Evolutionary conservation across 2,113 vertebrate genomes (phyloP), one percentile per base, ranked within the genome.

Genomic region (Pithys albifrons): DNA sequence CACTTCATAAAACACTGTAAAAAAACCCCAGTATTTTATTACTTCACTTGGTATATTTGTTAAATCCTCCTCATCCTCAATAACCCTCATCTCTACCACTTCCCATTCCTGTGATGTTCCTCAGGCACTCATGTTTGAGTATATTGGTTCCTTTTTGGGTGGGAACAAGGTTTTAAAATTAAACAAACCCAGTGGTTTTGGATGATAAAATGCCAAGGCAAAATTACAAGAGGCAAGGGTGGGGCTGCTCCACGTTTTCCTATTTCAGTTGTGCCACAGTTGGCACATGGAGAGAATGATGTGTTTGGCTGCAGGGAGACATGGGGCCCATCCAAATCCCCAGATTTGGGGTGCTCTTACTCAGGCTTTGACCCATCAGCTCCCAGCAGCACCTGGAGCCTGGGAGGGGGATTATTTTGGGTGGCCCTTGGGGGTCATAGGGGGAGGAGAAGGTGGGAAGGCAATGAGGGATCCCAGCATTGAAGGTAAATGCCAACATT

Each of bases 261-360:
- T 35, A 14, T 19, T 23, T 14, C 43, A 84, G 43, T 9, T 79
- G 31, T 69, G 41, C 33, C 43, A 27, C 0, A 19, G 7, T 0
- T 65, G 64, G 31, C 33, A 61, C 1, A 6, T 4, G 14, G 58
- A 65, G 24, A 37, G 3, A 37, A 77, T 39, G 25, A 18, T 0
- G 0, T 8, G 5, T 35, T 33, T 33, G 58, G 39, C 20, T 41
- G 15, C 5, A 37, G 54, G 17, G 52, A 81, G 29, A 24, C 18
- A 19, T 0, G 0, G 17, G 28, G 12, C 1, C 3, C 7, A 12
- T 14, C n/a, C 23, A 37, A 48, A n/a, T 1, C 5, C 14, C 33
- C n/a, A 54, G 28, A 74, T 62, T 5, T 46, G 9, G 14, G 54
- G 43, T 41, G 9, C 8, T 70, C 25, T 39, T 43, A 1, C 1